Conservation (phyloP, 2,888 invertebrate genomes). For the Lepetodrilus schrolli region DNA sequence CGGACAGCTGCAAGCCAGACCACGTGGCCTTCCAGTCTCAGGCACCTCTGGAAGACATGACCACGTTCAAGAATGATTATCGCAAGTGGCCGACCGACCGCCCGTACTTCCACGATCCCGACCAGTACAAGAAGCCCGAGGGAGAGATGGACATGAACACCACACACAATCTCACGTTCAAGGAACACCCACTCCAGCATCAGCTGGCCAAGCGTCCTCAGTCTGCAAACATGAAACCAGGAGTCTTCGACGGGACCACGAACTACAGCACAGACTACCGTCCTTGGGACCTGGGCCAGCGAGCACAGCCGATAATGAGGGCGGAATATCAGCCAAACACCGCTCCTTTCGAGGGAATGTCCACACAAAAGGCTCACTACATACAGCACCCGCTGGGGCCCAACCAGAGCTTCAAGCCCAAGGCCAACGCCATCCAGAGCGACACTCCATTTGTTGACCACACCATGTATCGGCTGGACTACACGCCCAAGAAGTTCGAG, state of each 20-base stretch:
- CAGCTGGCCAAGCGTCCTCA: slow-evolving; percentile 56
- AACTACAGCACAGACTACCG: slow-evolving; percentile 69
- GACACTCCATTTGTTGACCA: slow-evolving; percentile 69
- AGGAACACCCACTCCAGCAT: slow-evolving; percentile 59
- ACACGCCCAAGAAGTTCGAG: slow-evolving; percentile 61
- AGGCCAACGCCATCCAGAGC: slow-evolving; percentile 49
- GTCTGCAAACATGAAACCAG: slow-evolving; percentile 54
- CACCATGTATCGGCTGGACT: slow-evolving; percentile 73
- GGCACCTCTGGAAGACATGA: slow-evolving; percentile 72
- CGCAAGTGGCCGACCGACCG: slow-evolving; percentile 62
- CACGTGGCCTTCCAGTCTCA: slow-evolving; percentile 67
- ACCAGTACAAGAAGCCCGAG: slow-evolving; percentile 66
- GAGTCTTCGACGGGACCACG: slow-evolving; percentile 67
- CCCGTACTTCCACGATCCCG: slow-evolving; percentile 63
- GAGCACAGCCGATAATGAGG: slow-evolving; percentile 51
- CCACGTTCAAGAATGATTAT: slow-evolving; percentile 72
- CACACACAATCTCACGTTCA: slow-evolving; percentile 67
- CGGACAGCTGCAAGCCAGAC: slow-evolving; percentile 71
- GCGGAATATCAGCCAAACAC: slow-evolving; percentile 68
- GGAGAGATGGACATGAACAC: slow-evolving; percentile 72
- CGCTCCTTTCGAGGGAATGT: slow-evolving; percentile 73
- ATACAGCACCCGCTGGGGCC: slow-evolving; percentile 56
- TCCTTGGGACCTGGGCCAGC: slow-evolving; percentile 61
- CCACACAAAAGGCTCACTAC: slow-evolving; percentile 71
- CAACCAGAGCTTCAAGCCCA: slow-evolving; percentile 59